Conservation (phyloP, 1,140 invertebrate species). For the Pseudomyrmex pallidus region DNA sequence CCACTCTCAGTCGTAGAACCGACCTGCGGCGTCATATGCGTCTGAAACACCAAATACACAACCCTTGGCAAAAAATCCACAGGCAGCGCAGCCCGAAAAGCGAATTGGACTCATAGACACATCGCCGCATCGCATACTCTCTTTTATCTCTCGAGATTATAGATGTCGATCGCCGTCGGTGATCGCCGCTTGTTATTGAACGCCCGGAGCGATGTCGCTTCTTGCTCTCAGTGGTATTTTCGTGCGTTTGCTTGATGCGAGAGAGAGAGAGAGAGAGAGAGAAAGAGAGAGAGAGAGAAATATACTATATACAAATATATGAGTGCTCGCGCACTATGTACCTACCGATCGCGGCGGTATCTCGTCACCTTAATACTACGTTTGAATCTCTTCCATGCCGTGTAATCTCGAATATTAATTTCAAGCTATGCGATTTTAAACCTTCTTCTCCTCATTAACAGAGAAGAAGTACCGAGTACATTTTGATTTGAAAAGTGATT, state of each 20-base stretch:
- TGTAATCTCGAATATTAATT: not conserved
- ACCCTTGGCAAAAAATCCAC: constrained; percentile 84
- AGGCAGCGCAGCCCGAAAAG: constrained; percentile 82
- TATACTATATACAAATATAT: not conserved
- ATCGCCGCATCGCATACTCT: constrained; percentile 7
- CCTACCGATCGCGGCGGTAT: not conserved
- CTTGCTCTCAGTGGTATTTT: constrained; percentile 46
- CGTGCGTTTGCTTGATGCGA: not conserved
- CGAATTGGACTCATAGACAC: constrained; percentile 77
- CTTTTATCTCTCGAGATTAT: constrained; percentile 10
- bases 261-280: too few species aligned
- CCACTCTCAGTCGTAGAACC: constrained; percentile 86
- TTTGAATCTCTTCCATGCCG: not conserved
- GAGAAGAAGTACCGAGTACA: not conserved
- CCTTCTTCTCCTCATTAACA: not conserved
- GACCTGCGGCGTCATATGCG: constrained; percentile 85
- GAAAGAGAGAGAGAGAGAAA: too few species aligned
- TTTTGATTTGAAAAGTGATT: not conserved
- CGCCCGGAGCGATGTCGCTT: constrained; percentile 58
- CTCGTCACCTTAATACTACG: constrained; percentile 28
- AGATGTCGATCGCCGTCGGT: not conserved
- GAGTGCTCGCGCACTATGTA: not conserved
- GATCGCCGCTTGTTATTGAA: constrained; percentile 24
- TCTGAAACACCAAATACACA: constrained; percentile 84
- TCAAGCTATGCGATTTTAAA: not conserved